Percentiles rank a stretch among this genome's conserved stretches.
phyloP scores from a whole-genome alignment of 1,140 invertebrate genomes.

The Portunus trituberculatus region DNA sequence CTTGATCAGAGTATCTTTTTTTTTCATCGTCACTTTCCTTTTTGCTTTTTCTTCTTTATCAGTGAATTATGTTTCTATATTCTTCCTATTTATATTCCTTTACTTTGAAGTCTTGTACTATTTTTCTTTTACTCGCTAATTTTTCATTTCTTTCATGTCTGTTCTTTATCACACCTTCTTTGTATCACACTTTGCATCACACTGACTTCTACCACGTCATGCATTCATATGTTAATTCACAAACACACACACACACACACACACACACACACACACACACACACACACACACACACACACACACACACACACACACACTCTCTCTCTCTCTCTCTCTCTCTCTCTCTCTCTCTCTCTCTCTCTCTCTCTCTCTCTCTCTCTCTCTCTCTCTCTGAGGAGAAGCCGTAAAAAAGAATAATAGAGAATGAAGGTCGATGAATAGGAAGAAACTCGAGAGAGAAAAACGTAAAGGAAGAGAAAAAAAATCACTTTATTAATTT shows the following conservation, averaged over 20 bases:
- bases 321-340: conserved; percentile 12
- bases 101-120: background rate
- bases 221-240: background rate
- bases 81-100: too few relatives aligned
- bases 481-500: too few relatives aligned
- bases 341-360: too few relatives aligned
- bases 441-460: too few relatives aligned
- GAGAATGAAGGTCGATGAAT: too few relatives aligned
- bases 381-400: background rate
- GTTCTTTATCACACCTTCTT: background rate
- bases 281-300: background rate
- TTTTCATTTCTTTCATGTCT: background rate
- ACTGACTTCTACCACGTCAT: too few relatives aligned
- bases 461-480: too few relatives aligned
- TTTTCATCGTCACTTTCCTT: too few relatives aligned
- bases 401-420: background rate
- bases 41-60: too few relatives aligned
- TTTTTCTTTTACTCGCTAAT: background rate
- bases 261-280: background rate
- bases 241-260: background rate
- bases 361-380: background rate
- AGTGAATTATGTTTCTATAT: too few relatives aligned
- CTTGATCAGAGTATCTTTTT: too few relatives aligned
- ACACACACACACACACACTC: background rate
- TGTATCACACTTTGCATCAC: too few relatives aligned